These are phyloP conservation scores for Nipponia nippon DNA, from an alignment of 2,113 vertebrate species.

Conservation along the genomic window DNA sequence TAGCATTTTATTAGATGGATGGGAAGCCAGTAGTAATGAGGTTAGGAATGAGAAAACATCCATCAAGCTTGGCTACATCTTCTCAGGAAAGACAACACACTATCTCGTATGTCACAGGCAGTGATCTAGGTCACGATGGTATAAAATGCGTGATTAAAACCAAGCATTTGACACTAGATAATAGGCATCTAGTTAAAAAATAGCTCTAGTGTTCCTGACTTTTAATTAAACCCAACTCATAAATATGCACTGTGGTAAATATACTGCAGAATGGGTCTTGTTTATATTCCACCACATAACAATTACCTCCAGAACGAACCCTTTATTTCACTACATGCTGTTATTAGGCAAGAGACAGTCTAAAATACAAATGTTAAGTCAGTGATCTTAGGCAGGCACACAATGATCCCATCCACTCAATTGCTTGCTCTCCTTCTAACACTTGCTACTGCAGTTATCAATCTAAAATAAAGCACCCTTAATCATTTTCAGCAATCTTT, in stretches of 20 bases:
- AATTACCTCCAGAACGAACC: slow-evolving; percentile 74
- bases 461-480: slow-evolving; percentile 63
- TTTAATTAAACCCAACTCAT: slow-evolving; percentile 82
- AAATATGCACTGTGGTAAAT: slow-evolving; percentile 78
- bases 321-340: slow-evolving; percentile 74
- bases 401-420: not conserved
- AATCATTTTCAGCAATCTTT: slow-evolving; percentile 62
- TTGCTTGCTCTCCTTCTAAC: not conserved
- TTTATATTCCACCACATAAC: slow-evolving; percentile 78
- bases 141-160: slow-evolving; percentile 85
- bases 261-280: slow-evolving; percentile 73
- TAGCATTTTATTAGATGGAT: slow-evolving; percentile 89
- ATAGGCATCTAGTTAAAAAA: slow-evolving; percentile 81
- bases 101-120: slow-evolving; percentile 79
- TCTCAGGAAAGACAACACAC: slow-evolving; percentile 79
- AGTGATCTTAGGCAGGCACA: slow-evolving; percentile 33
- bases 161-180: slow-evolving; percentile 80
- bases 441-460: slow-evolving; percentile 29
- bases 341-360: slow-evolving; percentile 67
- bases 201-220: slow-evolving; percentile 70
- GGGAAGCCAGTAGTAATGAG: slow-evolving; percentile 86
- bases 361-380: slow-evolving; percentile 71
- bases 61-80: slow-evolving; percentile 81
- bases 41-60: slow-evolving; percentile 87
- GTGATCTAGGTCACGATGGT: slow-evolving; percentile 81